Evolutionary conservation across 2,113 vertebrate species (phyloP).

Genomic region (Scortum barcoo): DNA sequence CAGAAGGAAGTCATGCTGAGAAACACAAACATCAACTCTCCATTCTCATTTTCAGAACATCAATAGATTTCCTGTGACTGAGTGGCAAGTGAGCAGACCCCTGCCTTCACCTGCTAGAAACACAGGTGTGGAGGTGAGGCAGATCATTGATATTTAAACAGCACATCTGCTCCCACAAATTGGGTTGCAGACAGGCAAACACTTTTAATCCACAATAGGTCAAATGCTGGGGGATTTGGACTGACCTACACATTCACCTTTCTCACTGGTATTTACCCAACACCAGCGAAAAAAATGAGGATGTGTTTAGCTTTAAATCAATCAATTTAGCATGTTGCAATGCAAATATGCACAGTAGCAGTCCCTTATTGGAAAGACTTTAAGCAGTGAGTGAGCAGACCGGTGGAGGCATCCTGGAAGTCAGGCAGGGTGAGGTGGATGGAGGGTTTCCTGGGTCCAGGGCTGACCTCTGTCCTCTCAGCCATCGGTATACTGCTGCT

Average conservation of each 20-base stretch:
- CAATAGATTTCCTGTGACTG: conserved; percentile 18
- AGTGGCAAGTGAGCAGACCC: background rate
- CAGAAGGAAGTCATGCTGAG: background rate
- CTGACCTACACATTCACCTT: conserved; percentile 49
- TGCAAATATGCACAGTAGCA: conserved; percentile 32
- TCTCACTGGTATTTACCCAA: conserved; percentile 41
- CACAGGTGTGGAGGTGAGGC: conserved; percentile 33
- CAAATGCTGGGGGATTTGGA: conserved; percentile 29
- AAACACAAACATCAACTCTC: background rate
- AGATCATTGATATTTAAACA: conserved; percentile 55
- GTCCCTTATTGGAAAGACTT: background rate
- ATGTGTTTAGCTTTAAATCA: conserved; percentile 43
- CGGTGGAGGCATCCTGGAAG: conserved; percentile 91
- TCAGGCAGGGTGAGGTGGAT: conserved; percentile 93
- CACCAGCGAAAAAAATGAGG: conserved; percentile 12
- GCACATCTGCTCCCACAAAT: conserved; percentile 18
- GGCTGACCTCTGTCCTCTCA: conserved; percentile 82
- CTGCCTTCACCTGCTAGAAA: background rate
- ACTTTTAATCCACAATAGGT: conserved; percentile 47
- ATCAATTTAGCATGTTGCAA: conserved; percentile 17
- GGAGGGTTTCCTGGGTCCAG: conserved; percentile 85
- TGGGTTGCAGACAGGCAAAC: conserved; percentile 37
- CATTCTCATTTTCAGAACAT: conserved; percentile 14
- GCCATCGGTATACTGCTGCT: conserved; percentile 87
- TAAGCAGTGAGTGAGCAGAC: conserved; percentile 79